A percentile compares a stretch with the other conserved stretches of the same genome.
These are phyloP conservation scores for Lepilemur septentrionalis DNA, from an alignment of 2,797 vertebrate genomes.

Conservation along the genomic window DNA sequence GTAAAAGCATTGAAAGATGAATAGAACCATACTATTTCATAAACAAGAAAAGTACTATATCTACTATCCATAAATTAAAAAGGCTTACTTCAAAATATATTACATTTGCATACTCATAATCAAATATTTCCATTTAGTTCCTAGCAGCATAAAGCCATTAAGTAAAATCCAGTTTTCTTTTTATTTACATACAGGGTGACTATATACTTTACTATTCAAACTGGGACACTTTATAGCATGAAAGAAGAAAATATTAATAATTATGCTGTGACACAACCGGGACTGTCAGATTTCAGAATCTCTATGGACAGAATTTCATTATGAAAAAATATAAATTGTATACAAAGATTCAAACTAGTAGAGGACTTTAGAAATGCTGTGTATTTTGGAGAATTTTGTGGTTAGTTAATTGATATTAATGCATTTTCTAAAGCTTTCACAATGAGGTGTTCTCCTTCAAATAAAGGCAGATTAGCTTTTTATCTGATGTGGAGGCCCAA, in stretches of 20 bases:
- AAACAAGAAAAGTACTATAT: neutral
- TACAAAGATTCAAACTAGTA: neutral
- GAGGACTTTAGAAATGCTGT: neutral
- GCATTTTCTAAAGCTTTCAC: neutral
- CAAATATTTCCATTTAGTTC: neutral
- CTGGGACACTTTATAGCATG: neutral
- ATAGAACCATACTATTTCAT: neutral
- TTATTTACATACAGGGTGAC: neutral
- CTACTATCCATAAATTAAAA: neutral
- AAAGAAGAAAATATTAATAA: neutral
- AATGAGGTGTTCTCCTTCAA: neutral
- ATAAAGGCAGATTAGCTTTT: neutral
- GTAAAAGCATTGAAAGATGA: neutral
- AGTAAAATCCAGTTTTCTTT: neutral
- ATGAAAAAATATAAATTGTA: neutral
- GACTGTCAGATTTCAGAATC: neutral
- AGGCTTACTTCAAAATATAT: neutral
- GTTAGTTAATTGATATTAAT: neutral
- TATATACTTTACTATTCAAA: neutral
- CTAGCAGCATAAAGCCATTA: neutral
- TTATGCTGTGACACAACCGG: neutral
- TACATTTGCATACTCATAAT: neutral
- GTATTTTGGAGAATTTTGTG: neutral
- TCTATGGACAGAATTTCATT: neutral
- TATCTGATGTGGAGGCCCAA: neutral